Evolutionary conservation across 1,140 invertebrate genomes (phyloP).

Genomic region (Antheraea pernyi): DNA sequence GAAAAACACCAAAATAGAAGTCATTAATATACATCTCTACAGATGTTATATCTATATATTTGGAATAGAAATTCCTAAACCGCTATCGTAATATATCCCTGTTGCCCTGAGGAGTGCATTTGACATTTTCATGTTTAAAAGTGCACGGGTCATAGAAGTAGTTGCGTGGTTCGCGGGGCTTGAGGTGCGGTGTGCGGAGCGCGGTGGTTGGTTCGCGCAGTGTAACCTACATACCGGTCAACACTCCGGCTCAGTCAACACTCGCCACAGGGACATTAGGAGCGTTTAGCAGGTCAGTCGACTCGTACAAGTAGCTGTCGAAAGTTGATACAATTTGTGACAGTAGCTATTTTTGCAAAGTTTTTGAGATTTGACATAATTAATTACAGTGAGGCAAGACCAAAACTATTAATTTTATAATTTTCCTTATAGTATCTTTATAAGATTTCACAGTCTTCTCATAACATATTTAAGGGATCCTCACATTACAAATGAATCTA

Average conservation of each 20-base stretch:
- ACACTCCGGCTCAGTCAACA: conserved; percentile 78
- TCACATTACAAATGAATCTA: too few species aligned
- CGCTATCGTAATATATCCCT: not conserved
- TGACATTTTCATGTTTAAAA: conserved; percentile 73
- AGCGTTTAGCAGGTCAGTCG: conserved; percentile 50
- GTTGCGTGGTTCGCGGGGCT: conserved; percentile 52
- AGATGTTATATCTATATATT: too few species aligned
- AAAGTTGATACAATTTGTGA: not conserved
- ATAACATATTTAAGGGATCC: too few species aligned
- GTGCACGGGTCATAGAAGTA: conserved; percentile 69
- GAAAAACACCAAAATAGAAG: too few species aligned
- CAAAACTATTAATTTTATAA: too few species aligned
- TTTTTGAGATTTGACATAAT: not conserved
- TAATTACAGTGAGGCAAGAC: too few species aligned
- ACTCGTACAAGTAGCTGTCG: conserved; percentile 43
- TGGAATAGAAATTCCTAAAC: not conserved
- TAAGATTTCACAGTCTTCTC: too few species aligned
- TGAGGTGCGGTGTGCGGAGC: conserved; percentile 26
- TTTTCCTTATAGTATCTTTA: too few species aligned
- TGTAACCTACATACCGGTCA: conserved; percentile 78
- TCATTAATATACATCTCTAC: too few species aligned
- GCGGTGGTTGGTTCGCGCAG: conserved; percentile 55
- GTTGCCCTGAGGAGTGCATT: conserved; percentile 55
- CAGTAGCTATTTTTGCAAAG: not conserved
- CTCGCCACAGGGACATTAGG: conserved; percentile 75